Conservation (phyloP, 2,888 invertebrate species). For the Malthinus flaveolus region DNA sequence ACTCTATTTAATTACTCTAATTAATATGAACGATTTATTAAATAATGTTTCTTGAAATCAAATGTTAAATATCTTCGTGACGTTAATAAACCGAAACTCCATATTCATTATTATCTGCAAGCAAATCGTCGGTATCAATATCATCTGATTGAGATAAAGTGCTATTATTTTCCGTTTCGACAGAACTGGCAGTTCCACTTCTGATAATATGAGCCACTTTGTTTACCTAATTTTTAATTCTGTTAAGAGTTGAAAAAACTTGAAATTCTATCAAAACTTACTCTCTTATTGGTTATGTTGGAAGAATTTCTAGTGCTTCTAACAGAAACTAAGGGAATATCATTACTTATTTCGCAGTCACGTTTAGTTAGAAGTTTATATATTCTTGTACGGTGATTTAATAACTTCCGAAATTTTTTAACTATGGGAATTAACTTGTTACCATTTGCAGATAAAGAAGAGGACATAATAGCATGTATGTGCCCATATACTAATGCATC, state of each 20-base stretch:
- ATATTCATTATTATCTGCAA: background rate
- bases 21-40: background rate
- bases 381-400: conserved; percentile 34
- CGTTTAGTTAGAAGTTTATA: conserved; percentile 29
- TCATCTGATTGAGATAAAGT: background rate
- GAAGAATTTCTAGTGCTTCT: too few species aligned
- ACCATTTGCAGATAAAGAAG: conserved; percentile 26
- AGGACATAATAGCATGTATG: conserved; percentile 55
- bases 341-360: background rate
- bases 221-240: too few species aligned
- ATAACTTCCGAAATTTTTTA: conserved; percentile 32
- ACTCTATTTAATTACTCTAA: background rate
- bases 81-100: background rate
- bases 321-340: too few species aligned
- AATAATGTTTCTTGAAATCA: too few species aligned
- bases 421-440: conserved; percentile 22
- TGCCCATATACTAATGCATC: conserved; percentile 81
- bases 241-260: background rate
- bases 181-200: background rate
- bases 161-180: background rate
- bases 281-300: too few species aligned
- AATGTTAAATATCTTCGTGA: too few species aligned
- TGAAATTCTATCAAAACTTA: background rate
- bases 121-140: conserved; percentile 1
- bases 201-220: background rate